Evolutionary conservation across 1,140 invertebrate species (phyloP).

Genomic region (Heliothis subflexa): DNA sequence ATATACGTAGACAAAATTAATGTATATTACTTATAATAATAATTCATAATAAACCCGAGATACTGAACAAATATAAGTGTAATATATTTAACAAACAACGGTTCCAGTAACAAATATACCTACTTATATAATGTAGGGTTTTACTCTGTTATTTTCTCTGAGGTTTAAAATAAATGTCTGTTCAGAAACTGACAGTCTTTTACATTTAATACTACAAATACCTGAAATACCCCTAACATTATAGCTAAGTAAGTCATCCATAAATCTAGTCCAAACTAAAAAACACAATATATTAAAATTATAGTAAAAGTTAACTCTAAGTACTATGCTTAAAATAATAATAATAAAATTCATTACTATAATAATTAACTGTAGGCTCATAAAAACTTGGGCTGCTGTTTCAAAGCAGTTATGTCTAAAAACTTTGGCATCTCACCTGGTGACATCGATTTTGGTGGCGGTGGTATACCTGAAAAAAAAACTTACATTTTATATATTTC

Average conservation of each 20-base stretch:
- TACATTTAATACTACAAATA: constrained; percentile 53
- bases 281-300: constrained; percentile 38
- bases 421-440: constrained; percentile 85
- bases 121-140: constrained; percentile 57
- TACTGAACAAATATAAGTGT: constrained; percentile 43
- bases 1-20: constrained; percentile 42
- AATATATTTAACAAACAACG: constrained; percentile 36
- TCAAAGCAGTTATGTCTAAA: constrained; percentile 88
- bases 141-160: constrained; percentile 80
- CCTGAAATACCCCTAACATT: constrained; percentile 34
- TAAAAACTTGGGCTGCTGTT: constrained; percentile 89
- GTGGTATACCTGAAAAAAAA: constrained; percentile 61
- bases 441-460: constrained; percentile 49
- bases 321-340: constrained; percentile 15
- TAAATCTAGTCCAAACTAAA: constrained; percentile 31
- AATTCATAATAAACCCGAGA: constrained; percentile 40
- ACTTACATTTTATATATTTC: constrained; percentile 23
- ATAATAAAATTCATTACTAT: constrained; percentile 49
- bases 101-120: constrained; percentile 47
- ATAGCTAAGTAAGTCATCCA: constrained; percentile 27
- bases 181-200: constrained; percentile 70
- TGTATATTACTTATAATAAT: constrained; percentile 33
- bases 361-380: constrained; percentile 59
- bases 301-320: constrained; percentile 14
- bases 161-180: constrained; percentile 84